phyloP scores from a whole-genome alignment of 2,888 invertebrate species.

The Nudaria mundana region DNA sequence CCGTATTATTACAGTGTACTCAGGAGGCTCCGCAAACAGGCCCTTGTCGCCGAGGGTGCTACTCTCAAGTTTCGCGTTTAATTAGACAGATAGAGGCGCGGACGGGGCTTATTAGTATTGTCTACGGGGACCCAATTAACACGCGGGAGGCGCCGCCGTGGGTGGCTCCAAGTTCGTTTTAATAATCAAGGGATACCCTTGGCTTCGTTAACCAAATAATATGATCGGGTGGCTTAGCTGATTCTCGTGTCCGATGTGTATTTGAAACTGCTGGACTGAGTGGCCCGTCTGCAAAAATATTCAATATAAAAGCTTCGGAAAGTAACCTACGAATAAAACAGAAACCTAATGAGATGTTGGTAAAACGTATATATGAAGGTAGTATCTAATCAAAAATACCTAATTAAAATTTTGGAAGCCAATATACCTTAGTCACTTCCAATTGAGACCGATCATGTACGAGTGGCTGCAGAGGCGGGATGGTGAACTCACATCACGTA shows the following conservation, averaged over 20 bases:
- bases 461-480: too few species aligned
- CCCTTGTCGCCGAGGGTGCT: slow-evolving; percentile 76
- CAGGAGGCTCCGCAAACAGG: slow-evolving; percentile 76
- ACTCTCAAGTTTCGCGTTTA: slow-evolving; percentile 81
- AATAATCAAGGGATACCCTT: slow-evolving; percentile 78
- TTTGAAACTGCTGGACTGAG: slow-evolving; percentile 13
- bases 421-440: too few species aligned
- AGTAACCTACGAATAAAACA: too few species aligned
- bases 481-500: too few species aligned
- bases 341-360: too few species aligned
- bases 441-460: too few species aligned
- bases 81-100: slow-evolving; percentile 81
- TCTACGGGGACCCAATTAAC: slow-evolving; percentile 82
- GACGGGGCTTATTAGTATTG: slow-evolving; percentile 81
- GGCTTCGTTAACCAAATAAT: slow-evolving; percentile 77
- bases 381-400: too few species aligned
- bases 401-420: too few species aligned
- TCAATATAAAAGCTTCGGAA: too few species aligned
- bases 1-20: slow-evolving; percentile 80
- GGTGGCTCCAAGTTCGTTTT: slow-evolving; percentile 76
- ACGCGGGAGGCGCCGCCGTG: slow-evolving; percentile 68
- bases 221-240: slow-evolving; percentile 63
- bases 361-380: too few species aligned
- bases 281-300: background rate
- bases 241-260: slow-evolving; percentile 31